Evolutionary conservation across 2,888 invertebrate genomes (phyloP).

Genomic region (Actias luna): DNA sequence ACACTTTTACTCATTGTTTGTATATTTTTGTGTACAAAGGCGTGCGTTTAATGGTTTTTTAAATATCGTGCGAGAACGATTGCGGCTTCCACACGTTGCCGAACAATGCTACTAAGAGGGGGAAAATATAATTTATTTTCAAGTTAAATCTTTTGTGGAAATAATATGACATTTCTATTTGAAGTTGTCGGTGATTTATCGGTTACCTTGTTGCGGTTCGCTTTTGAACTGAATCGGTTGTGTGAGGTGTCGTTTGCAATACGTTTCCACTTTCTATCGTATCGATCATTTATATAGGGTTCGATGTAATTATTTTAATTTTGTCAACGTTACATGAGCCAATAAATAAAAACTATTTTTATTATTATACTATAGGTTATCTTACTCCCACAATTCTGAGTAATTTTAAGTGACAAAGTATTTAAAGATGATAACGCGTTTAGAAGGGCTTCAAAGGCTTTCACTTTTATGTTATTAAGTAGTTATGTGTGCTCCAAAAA

Average conservation of each 20-base stretch:
- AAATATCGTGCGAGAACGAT: conserved; percentile 70
- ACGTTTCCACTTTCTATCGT: conserved; percentile 30
- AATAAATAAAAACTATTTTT: not conserved
- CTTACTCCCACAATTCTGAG: not conserved
- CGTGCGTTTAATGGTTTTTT: conserved; percentile 80
- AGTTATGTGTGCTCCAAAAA: not conserved
- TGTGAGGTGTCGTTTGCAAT: conserved; percentile 57
- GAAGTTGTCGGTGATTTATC: conserved; percentile 81
- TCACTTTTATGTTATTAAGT: not conserved
- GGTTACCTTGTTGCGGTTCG: conserved; percentile 66
- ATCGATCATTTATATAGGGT: not conserved
- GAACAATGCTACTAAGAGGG: conserved; percentile 74
- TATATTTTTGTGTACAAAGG: conserved; percentile 51
- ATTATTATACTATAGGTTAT: not conserved
- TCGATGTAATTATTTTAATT: not conserved
- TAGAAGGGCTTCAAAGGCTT: not conserved
- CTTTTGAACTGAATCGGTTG: conserved; percentile 48
- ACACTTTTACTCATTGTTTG: not conserved
- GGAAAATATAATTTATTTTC: conserved; percentile 82
- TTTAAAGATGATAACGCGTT: not conserved
- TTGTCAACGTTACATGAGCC: not conserved
- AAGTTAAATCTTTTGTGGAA: conserved; percentile 83
- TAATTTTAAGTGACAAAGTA: not conserved
- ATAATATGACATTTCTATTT: conserved; percentile 83
- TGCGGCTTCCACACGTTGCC: conserved; percentile 76